A percentile compares a stretch with the other conserved stretches of the same genome.
Evolutionary conservation across 2,888 invertebrate genomes (phyloP).

Genomic region (Clitarchus hookeri): DNA sequence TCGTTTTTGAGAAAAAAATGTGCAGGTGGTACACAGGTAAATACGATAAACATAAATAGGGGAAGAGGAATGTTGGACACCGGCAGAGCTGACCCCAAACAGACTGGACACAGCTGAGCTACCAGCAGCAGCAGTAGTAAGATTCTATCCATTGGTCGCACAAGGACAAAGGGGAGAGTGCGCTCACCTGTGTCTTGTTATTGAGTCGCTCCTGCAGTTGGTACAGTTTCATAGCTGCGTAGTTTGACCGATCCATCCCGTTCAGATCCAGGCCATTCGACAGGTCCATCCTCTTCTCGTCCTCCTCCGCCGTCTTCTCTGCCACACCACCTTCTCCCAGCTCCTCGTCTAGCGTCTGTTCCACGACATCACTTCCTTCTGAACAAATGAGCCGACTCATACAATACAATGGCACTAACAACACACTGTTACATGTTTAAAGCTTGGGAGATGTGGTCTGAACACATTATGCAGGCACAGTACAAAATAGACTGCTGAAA

Average conservation of each 20-base stretch:
- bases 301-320: neutral
- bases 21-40: no score
- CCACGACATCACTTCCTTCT: neutral
- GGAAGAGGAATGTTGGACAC: no score
- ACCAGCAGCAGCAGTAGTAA: no score
- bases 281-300: neutral
- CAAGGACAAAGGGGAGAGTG: neutral
- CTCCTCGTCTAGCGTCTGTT: neutral
- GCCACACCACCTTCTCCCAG: neutral
- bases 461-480: no score
- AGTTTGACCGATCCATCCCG: slow-evolving; percentile 72
- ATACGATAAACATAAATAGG: no score
- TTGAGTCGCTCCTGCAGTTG: slow-evolving; percentile 82
- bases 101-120: no score
- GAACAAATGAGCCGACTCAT: no score
- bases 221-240: slow-evolving; percentile 79
- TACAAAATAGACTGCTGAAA: no score
- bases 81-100: no score
- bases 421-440: neutral
- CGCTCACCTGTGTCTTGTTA: slow-evolving; percentile 73
- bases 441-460: no score
- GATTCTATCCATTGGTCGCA: no score
- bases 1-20: no score
- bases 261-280: neutral
- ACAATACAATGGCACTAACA: neutral